Evolutionary conservation across 2,113 vertebrate species (phyloP).

Genomic region (Nestor notabilis): DNA sequence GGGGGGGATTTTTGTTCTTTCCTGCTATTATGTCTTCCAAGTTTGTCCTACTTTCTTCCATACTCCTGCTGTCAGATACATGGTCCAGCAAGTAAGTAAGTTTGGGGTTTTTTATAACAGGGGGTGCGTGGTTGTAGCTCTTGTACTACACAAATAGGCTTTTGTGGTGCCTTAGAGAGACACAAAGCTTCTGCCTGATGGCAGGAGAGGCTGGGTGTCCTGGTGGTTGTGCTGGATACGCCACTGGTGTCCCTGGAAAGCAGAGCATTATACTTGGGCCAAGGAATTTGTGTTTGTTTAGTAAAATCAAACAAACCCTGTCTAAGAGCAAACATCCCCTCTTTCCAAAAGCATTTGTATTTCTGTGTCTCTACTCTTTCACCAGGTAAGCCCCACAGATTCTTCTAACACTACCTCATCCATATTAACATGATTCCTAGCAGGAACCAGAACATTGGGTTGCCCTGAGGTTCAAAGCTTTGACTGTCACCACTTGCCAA

Average conservation of each 20-base stretch:
- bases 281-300: neutral
- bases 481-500: neutral
- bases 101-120: neutral
- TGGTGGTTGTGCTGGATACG: neutral
- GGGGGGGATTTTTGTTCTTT: neutral
- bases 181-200: neutral
- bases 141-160: neutral
- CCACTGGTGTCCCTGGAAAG: neutral
- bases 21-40: neutral
- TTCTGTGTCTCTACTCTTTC: neutral
- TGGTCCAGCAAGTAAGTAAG: neutral
- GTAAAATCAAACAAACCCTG: neutral
- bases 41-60: neutral
- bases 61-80: neutral
- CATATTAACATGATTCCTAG: neutral
- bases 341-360: neutral
- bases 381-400: neutral
- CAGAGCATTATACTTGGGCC: neutral
- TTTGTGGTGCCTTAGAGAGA: neutral
- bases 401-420: neutral
- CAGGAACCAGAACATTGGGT: neutral
- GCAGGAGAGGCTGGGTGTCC: neutral
- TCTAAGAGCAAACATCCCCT: neutral
- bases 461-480: neutral
- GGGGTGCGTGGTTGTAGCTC: neutral